These are phyloP conservation scores for Archilochus colubris DNA, from an alignment of 2,113 vertebrate genomes.

Conservation along the genomic window DNA sequence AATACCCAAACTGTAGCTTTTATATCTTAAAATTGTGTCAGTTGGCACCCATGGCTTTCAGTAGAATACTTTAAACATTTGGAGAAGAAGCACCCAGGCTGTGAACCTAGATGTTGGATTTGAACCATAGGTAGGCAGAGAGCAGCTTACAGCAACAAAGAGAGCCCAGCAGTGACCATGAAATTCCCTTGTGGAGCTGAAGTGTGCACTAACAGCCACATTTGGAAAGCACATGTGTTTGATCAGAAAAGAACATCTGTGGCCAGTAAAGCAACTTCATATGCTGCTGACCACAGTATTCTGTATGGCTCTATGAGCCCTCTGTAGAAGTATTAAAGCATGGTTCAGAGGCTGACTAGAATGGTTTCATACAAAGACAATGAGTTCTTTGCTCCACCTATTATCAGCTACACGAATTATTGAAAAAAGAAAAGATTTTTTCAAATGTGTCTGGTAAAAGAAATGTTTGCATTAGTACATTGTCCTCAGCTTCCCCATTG, in stretches of 20 bases:
- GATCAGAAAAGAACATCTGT: not conserved
- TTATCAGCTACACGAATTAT: too few species aligned
- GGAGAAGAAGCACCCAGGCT: not conserved
- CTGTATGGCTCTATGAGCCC: not conserved
- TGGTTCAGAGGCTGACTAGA: not conserved
- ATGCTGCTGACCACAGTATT: not conserved
- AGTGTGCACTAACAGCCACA: not conserved
- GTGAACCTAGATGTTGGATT: not conserved
- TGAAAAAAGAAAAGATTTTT: not conserved
- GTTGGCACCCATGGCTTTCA: not conserved
- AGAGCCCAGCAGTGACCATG: not conserved
- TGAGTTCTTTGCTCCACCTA: not conserved
- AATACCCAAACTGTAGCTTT: slow-evolving; percentile 57
- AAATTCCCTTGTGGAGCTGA: not conserved
- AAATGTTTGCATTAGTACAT: not conserved
- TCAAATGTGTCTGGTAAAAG: not conserved
- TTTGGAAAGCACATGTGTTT: not conserved
- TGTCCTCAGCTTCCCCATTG: not conserved
- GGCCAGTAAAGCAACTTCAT: not conserved
- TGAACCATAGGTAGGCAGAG: not conserved
- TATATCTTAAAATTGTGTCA: not conserved
- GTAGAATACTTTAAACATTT: not conserved
- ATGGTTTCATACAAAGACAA: not conserved
- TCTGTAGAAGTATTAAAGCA: not conserved
- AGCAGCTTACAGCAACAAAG: not conserved